These are phyloP conservation scores for Acridotheres tristis DNA, from an alignment of 2,797 vertebrate genomes.

Conservation along the genomic window DNA sequence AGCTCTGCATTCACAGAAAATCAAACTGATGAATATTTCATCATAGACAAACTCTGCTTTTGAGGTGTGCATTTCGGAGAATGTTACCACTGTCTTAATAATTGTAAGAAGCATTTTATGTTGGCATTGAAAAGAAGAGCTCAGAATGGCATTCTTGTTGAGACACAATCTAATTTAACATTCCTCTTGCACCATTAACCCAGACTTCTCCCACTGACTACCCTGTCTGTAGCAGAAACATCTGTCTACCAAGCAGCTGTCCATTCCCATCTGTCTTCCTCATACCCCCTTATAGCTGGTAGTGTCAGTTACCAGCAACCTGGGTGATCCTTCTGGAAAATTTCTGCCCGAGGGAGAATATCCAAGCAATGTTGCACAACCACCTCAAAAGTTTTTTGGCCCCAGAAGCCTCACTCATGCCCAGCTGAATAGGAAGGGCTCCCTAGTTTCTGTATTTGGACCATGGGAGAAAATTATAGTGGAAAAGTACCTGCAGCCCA, in stretches of 20 bases:
- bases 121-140: background rate
- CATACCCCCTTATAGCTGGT: background rate
- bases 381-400: background rate
- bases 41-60: background rate
- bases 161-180: background rate
- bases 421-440: background rate
- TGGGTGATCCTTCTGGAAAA: background rate
- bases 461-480: background rate
- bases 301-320: background rate
- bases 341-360: background rate
- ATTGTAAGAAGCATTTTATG: background rate
- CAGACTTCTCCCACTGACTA: background rate
- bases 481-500: background rate
- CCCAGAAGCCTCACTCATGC: background rate
- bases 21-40: background rate
- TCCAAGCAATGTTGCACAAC: background rate
- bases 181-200: background rate
- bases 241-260: background rate
- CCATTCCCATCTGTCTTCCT: background rate
- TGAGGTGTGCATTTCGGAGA: background rate
- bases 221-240: background rate
- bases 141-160: background rate
- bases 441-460: background rate
- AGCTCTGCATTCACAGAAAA: background rate
- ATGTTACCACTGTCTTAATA: background rate